phyloP scores from a whole-genome alignment of 2,113 vertebrate species.

The Willisornis vidua region DNA sequence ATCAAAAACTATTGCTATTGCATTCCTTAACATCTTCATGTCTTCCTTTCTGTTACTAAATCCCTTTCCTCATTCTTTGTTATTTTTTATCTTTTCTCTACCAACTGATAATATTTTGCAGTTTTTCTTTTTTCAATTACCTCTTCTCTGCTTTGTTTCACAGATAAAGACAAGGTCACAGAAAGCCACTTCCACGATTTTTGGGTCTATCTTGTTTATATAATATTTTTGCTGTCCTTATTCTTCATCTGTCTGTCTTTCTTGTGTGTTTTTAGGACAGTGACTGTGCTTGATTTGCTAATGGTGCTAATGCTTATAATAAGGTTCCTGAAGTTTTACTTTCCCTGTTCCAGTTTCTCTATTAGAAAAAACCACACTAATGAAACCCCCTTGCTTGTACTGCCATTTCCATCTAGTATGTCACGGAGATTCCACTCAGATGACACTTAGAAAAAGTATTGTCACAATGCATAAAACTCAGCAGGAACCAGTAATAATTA shows the following conservation, averaged over 20 bases:
- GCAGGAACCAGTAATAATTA: neutral
- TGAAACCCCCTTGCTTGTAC: neutral
- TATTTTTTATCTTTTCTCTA: neutral
- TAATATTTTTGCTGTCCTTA: neutral
- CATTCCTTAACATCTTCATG: neutral
- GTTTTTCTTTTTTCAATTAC: neutral
- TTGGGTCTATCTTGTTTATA: neutral
- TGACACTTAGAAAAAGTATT: neutral
- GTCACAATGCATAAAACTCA: neutral
- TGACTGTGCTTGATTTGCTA: neutral
- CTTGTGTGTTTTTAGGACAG: neutral
- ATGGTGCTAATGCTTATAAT: neutral
- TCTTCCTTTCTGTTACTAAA: neutral
- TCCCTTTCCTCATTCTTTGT: neutral
- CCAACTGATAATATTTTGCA: neutral
- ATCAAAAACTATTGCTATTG: neutral
- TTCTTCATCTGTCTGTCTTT: neutral
- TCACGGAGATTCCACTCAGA: neutral
- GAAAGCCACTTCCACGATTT: neutral
- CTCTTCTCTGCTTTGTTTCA: neutral
- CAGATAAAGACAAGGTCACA: neutral
- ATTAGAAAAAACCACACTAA: neutral
- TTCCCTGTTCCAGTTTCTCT: neutral
- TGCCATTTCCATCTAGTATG: neutral
- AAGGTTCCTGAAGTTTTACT: neutral